Evolutionary conservation across 2,797 vertebrate species (phyloP), one percentile per base, ranked within the genome.

Genomic region (Gymnoscopelus microlampas): DNA sequence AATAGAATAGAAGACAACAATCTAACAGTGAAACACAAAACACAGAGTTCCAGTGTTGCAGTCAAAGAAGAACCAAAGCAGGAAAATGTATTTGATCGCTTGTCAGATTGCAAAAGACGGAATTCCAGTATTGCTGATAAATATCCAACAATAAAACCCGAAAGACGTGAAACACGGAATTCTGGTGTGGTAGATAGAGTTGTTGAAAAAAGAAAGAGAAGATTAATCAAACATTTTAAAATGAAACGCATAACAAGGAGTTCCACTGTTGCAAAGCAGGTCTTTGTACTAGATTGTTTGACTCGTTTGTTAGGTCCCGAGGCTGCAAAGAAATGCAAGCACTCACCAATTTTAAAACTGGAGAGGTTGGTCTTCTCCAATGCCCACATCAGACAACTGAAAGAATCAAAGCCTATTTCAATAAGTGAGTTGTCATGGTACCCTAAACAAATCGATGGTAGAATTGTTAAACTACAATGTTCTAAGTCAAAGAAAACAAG

Each of bases 341-440:
- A 59, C n/a, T 15, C 9, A 60, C 50, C 82, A 29, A 24, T 39
- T 53, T 70, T 88, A 53, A 79, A 71, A 66, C 53, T 87, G 51
- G 66, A 32, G 66, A 66, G 64, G 53, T 7, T 84, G 15, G 54
- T 77, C 55, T 76, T 81, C 77, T 63, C 71, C 24, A 71, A 89
- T 63, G 70, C 2, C 1, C 19, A 71, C 24, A 26, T 26, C 3
- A 61, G 12, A 4, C 48, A 83, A 32, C 51, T 77, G 57, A 62
- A 65, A 70, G 66, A 4, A 24, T 64, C 70, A 12, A 15, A 48
- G 57, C 69, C 3, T 15, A 13, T 63, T 32, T 76, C 14, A 59
- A 54, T n/a, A 63, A 66, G n/a, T 32, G 48, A 32, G 3, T 23
- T 63, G 47, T 66, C 79, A 19, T 54, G 66, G 44, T 53, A 53